phyloP scores from a whole-genome alignment of 2,113 vertebrate species.

The Piprites chloris region DNA sequence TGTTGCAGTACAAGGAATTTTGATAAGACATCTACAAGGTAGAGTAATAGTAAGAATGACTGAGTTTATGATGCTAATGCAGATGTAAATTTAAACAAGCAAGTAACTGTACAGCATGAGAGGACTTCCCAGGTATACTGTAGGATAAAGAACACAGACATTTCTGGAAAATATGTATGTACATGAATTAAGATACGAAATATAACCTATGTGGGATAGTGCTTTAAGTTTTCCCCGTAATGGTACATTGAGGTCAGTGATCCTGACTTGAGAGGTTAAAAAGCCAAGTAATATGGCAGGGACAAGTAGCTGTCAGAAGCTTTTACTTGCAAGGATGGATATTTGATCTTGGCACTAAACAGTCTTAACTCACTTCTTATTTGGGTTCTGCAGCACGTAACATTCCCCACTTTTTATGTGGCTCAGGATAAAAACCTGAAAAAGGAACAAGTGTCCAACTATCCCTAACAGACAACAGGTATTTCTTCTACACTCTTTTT shows the following conservation, averaged over 20 bases:
- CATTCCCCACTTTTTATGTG: not conserved
- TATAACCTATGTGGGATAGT: rapidly evolving
- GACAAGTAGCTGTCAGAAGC: not conserved
- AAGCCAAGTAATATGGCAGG: not conserved
- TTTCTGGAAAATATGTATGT: not conserved
- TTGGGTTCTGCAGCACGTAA: not conserved
- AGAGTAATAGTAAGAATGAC: not conserved
- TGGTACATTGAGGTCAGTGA: not conserved
- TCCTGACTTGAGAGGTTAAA: not conserved
- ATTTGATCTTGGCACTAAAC: not conserved
- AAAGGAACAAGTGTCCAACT: not conserved
- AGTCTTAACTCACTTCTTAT: not conserved
- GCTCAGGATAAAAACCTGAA: not conserved
- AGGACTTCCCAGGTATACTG: not conserved
- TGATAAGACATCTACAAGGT: not conserved
- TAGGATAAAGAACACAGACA: not conserved
- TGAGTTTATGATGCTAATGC: not conserved
- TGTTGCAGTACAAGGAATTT: not conserved
- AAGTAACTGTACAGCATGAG: not conserved
- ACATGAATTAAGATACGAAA: not conserved
- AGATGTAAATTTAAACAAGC: not conserved
- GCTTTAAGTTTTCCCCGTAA: not conserved
- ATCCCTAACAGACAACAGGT: not conserved
- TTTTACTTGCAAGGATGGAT: not conserved
- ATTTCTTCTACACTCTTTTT: not conserved